phyloP scores from a whole-genome alignment of 2,888 invertebrate species.

The Epinotia ramella region DNA sequence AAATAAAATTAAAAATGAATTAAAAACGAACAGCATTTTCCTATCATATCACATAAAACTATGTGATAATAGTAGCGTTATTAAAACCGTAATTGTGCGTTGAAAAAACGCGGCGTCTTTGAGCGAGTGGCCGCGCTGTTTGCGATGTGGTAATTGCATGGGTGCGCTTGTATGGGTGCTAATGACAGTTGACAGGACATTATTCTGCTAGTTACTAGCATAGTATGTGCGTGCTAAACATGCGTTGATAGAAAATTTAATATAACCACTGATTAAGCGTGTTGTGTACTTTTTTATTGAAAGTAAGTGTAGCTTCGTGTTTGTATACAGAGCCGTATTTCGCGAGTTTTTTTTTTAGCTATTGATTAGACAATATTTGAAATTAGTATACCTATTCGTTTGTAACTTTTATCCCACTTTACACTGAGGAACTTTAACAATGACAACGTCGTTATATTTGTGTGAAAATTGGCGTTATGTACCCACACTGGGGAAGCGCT shows the following conservation, averaged over 20 bases:
- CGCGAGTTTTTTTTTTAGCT: too few relatives aligned
- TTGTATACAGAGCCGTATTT: not conserved
- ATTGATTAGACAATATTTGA: too few relatives aligned
- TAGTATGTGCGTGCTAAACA: conserved; percentile 5
- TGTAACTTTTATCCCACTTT: too few relatives aligned
- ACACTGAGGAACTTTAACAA: too few relatives aligned
- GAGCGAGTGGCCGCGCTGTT: conserved; percentile 27
- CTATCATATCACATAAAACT: conserved; percentile 39
- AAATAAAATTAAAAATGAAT: conserved; percentile 22
- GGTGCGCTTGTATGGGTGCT: conserved; percentile 20
- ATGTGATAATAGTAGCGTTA: conserved; percentile 35
- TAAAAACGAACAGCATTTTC: conserved; percentile 21
- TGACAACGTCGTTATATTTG: too few relatives aligned
- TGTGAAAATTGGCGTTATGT: too few relatives aligned
- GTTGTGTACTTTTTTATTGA: conserved; percentile 2
- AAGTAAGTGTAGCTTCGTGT: not conserved
- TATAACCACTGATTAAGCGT: conserved; percentile 8
- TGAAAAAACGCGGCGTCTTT: conserved; percentile 43
- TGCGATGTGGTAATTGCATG: conserved; percentile 36
- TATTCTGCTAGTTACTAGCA: conserved; percentile 3
- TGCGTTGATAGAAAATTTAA: conserved; percentile 22
- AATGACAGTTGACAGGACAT: conserved; percentile 37
- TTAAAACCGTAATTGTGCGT: conserved; percentile 32
- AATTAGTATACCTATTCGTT: too few relatives aligned
- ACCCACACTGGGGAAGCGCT: too few relatives aligned